A percentile compares a stretch with the other conserved stretches of the same genome.
phyloP scores from a whole-genome alignment of 1,140 invertebrate species.

The Lerema accius region DNA sequence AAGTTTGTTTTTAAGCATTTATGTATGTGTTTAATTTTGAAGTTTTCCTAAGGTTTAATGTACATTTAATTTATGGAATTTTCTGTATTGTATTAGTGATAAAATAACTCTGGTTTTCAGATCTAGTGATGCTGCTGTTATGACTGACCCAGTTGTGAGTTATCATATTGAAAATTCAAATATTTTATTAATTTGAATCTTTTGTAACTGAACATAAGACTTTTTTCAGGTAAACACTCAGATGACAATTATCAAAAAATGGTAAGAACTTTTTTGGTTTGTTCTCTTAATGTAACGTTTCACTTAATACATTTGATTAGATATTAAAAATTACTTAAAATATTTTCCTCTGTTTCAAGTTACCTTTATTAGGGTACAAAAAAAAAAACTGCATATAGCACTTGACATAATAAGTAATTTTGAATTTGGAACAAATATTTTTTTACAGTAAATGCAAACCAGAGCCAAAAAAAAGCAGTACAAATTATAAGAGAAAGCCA shows the following conservation, averaged over 20 bases:
- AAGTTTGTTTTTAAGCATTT: no score
- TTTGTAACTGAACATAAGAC: not conserved
- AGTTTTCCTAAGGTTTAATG: no score
- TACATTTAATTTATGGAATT: no score
- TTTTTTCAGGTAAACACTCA: constrained; percentile 55
- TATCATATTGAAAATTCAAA: constrained; percentile 2
- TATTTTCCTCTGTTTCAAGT: no score
- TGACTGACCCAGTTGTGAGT: constrained; percentile 76
- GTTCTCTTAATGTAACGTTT: not conserved
- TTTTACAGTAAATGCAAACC: constrained; percentile 65
- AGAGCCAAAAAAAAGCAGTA: constrained; percentile 57
- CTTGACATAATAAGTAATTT: no score
- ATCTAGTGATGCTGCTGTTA: constrained; percentile 64
- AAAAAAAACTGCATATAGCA: no score
- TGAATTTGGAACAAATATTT: no score
- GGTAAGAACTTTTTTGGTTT: constrained; percentile 41
- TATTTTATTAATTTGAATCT: not conserved
- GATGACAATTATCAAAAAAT: constrained; percentile 65
- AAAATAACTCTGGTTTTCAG: constrained; percentile 46
- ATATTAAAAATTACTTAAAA: not conserved
- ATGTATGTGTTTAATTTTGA: no score
- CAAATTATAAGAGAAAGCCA: constrained; percentile 82
- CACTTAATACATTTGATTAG: not conserved
- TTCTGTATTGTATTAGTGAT: not conserved
- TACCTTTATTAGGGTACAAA: no score